phyloP scores from a whole-genome alignment of 2,888 invertebrate genomes.

The Hartigia nigra region DNA sequence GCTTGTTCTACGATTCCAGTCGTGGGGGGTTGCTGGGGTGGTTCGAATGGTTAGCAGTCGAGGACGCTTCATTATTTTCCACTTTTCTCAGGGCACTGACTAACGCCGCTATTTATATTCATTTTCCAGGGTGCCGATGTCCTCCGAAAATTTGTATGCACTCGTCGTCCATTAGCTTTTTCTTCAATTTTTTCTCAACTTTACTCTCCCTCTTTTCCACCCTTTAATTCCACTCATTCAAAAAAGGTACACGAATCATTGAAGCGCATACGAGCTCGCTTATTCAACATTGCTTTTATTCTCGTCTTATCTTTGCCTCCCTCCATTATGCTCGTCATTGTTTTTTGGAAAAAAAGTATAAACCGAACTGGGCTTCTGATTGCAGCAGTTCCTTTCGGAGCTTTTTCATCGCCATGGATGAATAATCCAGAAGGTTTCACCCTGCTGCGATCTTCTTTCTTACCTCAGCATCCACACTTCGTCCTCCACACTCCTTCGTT shows the following conservation, averaged over 20 bases:
- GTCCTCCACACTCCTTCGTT: neutral
- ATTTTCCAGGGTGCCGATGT: neutral
- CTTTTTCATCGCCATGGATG: constrained; percentile 26
- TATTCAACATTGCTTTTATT: constrained; percentile 34
- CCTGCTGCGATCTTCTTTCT: constrained; percentile 11
- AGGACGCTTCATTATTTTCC: neutral
- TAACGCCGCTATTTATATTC: constrained; percentile 16
- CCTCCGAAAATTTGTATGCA: constrained; percentile 18
- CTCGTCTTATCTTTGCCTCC: neutral
- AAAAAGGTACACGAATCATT: neutral
- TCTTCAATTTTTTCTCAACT: neutral
- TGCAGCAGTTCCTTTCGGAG: constrained; percentile 35
- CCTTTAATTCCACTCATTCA: constrained; percentile 7
- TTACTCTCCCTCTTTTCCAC: no score
- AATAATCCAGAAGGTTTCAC: constrained; percentile 31
- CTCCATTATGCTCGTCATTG: neutral
- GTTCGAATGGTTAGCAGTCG: neutral
- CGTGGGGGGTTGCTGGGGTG: neutral
- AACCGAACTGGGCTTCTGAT: constrained; percentile 41
- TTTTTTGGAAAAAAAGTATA: constrained; percentile 19
- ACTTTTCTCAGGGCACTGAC: neutral
- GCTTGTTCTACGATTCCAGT: neutral
- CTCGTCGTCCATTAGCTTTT: constrained; percentile 14
- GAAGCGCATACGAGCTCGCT: constrained; percentile 32
- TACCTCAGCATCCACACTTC: constrained; percentile 2